These are phyloP conservation scores for Ailurus styani DNA, from an alignment of 2,113 vertebrate genomes.

Conservation along the genomic window DNA sequence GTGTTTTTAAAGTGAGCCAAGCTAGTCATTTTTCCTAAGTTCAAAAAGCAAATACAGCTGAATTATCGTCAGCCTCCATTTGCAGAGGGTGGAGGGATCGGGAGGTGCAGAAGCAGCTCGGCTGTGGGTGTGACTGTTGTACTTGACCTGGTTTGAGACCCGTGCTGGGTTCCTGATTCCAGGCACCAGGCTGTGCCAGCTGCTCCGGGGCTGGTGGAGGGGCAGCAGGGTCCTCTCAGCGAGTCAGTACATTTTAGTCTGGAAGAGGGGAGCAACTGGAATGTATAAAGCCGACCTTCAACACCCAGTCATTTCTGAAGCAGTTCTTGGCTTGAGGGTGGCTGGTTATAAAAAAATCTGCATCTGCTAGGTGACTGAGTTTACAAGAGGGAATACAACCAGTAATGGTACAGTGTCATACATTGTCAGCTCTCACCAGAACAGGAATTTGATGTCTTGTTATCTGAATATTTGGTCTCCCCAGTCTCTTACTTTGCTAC, in stretches of 20 bases:
- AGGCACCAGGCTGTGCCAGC: not conserved
- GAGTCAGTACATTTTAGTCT: not conserved
- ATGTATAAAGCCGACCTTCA: not conserved
- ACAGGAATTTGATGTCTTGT: not conserved
- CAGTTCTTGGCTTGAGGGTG: not conserved
- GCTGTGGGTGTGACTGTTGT: not conserved
- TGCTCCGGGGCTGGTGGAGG: not conserved
- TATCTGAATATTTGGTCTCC: not conserved
- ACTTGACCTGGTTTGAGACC: not conserved
- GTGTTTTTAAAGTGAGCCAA: slow-evolving; percentile 18
- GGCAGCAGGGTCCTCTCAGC: not conserved
- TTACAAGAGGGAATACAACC: not conserved
- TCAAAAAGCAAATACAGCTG: not conserved
- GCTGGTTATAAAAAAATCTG: not conserved
- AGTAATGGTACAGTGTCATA: not conserved
- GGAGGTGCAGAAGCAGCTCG: not conserved
- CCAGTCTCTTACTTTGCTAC: not conserved
- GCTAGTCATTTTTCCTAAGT: not conserved
- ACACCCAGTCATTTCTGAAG: not conserved
- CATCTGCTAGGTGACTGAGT: not conserved
- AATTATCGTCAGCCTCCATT: not conserved
- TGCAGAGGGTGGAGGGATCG: not conserved
- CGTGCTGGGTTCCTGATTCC: not conserved
- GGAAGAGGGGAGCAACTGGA: not conserved
- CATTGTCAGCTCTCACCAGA: not conserved